These are phyloP conservation scores for Cnemophilus loriae DNA, from an alignment of 2,113 vertebrate species.

Conservation along the genomic window DNA sequence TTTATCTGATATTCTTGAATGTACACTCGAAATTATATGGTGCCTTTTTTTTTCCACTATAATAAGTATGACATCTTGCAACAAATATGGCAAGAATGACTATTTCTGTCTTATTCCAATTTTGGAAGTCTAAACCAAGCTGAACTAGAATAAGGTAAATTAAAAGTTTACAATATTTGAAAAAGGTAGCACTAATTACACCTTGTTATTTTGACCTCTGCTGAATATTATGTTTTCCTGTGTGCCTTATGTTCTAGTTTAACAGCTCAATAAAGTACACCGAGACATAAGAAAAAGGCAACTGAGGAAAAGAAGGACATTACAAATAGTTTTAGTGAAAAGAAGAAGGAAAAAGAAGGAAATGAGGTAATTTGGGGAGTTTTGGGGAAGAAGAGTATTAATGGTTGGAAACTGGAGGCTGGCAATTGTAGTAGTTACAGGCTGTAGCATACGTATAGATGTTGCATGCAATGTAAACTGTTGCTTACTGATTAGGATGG, in stretches of 20 bases:
- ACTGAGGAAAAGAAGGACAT: background rate
- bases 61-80: background rate
- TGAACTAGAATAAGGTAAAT: background rate
- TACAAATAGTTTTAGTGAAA: background rate
- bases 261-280: background rate
- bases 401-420: background rate
- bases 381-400: background rate
- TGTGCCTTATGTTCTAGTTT: background rate
- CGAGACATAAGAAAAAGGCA: background rate
- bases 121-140: background rate
- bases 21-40: background rate
- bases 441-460: too few species aligned
- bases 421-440: too few species aligned
- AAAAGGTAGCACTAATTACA: background rate
- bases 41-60: background rate
- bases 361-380: accelerated
- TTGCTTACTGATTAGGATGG: too few species aligned
- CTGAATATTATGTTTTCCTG: background rate
- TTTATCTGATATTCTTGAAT: background rate
- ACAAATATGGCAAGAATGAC: background rate
- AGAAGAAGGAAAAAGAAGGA: background rate
- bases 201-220: background rate
- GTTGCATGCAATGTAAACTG: too few species aligned
- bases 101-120: background rate
- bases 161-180: background rate